Evolutionary conservation across 2,888 invertebrate genomes (phyloP).

Genomic region (Tinea pellionella): DNA sequence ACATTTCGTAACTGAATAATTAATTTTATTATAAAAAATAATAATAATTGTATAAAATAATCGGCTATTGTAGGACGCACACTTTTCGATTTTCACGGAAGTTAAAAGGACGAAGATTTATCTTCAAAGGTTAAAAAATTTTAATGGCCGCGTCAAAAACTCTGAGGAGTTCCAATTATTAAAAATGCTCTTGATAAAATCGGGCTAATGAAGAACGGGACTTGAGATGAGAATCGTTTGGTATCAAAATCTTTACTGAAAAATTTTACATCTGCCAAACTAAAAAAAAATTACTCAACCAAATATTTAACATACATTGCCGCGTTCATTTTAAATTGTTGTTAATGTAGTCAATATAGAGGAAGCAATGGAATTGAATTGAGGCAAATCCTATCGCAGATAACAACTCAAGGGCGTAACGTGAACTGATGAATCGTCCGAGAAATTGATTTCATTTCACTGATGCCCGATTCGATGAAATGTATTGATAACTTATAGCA

Average conservation of each 20-base stretch:
- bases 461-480: conserved; percentile 43
- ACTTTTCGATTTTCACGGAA: conserved; percentile 29
- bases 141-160: conserved; percentile 52
- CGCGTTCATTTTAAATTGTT: background rate
- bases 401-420: conserved; percentile 11
- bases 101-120: conserved; percentile 35
- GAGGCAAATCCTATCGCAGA: background rate
- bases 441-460: conserved; percentile 61
- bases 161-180: conserved; percentile 53
- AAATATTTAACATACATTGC: conserved; percentile 1
- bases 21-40: background rate
- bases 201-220: conserved; percentile 65
- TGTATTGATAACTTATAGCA: conserved; percentile 31
- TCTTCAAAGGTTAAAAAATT: conserved; percentile 38
- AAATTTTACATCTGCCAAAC: background rate
- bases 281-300: background rate
- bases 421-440: conserved; percentile 13
- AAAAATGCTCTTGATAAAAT: conserved; percentile 61
- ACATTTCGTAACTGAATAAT: no score
- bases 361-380: background rate
- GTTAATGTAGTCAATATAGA: background rate
- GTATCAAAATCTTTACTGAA: conserved; percentile 8
- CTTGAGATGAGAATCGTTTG: conserved; percentile 44
- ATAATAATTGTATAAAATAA: background rate
- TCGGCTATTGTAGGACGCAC: background rate